Evolutionary conservation across 2,888 invertebrate species (phyloP), one percentile per base, ranked within the genome.

Genomic region (Cerastis rubricosa): DNA sequence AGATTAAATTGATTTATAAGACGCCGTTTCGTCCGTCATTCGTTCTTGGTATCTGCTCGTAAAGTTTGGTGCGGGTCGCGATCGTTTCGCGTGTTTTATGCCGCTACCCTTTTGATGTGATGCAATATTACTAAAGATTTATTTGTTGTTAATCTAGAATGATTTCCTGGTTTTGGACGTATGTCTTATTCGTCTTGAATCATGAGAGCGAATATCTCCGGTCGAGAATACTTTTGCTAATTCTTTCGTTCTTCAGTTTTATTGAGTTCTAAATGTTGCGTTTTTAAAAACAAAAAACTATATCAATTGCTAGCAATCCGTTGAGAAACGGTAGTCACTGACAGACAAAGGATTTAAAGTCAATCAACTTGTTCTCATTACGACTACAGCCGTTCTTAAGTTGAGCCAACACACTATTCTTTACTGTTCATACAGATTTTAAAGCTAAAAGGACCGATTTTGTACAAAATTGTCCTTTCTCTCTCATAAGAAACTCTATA

Each of bases 1-100:
- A 93, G 93, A 95, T 94, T 94, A 95, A 95, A 95, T 94, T 96
- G 95, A 96, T 96, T 96, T 96, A 96, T 93, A 91, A 82, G 93
- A 91, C 92, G 92, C 91, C 85, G 89, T 92, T 93, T 87, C 92
- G 94, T 94, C 94, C 92, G 94, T 94, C 93, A 92, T 90, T 89
- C 88, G 88, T 94, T 94, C 94, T 91, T 79, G 91, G 93, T 94
- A 93, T 90, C 85, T 89, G 90, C 87, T 95, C 95, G 93, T 95
- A 95, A 95, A 95, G 89, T 88, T 84, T 67, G 71, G 85, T 88
- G 85, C 90, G 86, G 90, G 88, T 92, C 86, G 91, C 86, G 90
- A 89, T 89, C 91, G 92, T 91, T 89, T 90, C 91, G 90, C 87
- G 66, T 89, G 88, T 89, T 90, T 91, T 92, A 89, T 87, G 88